Base-by-base conservation (phyloP, 2,888 invertebrate genomes). In the Dasypolia templi region DNA sequence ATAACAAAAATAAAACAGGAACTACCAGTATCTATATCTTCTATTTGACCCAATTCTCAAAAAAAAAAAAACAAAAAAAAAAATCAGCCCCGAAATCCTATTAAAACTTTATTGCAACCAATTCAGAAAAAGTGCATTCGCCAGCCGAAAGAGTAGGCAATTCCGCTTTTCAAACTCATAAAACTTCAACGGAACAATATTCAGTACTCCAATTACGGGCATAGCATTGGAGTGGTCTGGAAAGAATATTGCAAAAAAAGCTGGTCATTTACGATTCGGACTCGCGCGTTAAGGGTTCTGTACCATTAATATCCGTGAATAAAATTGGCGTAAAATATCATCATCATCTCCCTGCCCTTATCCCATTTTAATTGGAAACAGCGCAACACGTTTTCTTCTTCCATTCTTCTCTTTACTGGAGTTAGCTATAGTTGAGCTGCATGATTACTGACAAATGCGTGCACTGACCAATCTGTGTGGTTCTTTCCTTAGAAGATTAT, bases 171-270 rank as follows among this genome's bases (percentile, higher is more conserved):
- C 85, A 92, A 90, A 90, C 86, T 87, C 86, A 86, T 90, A 90
- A 90, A 92, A 90, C 85, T 91, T 87, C 75, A 84, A 71, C 84
- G 79, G 85, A 85, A 88, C 88, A 88, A 88, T 91, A 90, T 91
- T 88, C 90, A 89, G 88, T 86, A 86, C 89, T 92, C 90, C 92
- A 92, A 93, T 93, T 93, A 93, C 86, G 81, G 89, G 84, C 86
- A 87, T 89, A 88, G 88, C 87, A 87, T 87, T 89, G 86, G 86
- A 89, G 88, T 86, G 86, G 87, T 86, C 85, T 81, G 75, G 80
- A 87, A 88, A 86, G 88, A 88, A 87, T 84, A 87, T 88, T 86
- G 78, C 81, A 88, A 87, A 89, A 89, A 76, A 61, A 46, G 19
- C 32, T 53, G 39, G 32, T 1, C 46, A 46, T 7, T 14, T 26